Evolutionary conservation across 2,888 invertebrate species (phyloP).

Genomic region (Anarsia innoxiella): DNA sequence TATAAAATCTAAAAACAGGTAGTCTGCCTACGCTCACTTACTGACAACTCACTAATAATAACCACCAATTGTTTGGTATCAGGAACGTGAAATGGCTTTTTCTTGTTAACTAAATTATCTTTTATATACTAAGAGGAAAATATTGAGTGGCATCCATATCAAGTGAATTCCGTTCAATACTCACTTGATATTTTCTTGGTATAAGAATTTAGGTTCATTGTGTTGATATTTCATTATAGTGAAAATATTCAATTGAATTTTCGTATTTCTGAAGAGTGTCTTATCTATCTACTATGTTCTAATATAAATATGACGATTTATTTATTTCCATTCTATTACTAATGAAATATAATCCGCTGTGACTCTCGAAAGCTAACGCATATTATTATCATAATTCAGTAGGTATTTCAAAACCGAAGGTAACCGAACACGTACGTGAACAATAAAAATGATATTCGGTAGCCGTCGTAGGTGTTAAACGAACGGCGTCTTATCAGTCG

Average conservation of each 20-base stretch:
- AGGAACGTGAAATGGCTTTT: conserved; percentile 40
- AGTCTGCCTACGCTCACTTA: conserved; percentile 21
- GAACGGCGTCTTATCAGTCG: conserved; percentile 51
- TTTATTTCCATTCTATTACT: too few species aligned
- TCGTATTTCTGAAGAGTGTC: neutral
- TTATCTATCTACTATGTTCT: neutral
- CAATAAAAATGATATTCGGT: conserved; percentile 38
- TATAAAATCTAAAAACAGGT: too few species aligned
- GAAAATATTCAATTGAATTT: neutral
- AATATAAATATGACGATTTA: too few species aligned
- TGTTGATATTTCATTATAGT: neutral
- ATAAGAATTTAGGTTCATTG: neutral
- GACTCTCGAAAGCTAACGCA: neutral
- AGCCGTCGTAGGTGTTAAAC: conserved; percentile 58
- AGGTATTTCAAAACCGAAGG: conserved; percentile 13
- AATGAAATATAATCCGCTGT: conserved; percentile 2
- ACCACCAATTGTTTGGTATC: conserved; percentile 42
- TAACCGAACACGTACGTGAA: conserved; percentile 14
- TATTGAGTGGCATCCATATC: conserved; percentile 28
- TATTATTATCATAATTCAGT: conserved; percentile 2
- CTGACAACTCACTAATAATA: conserved; percentile 41
- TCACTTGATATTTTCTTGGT: neutral
- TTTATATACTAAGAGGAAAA: conserved; percentile 36
- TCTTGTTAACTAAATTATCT: conserved; percentile 63
- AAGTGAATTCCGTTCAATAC: conserved; percentile 17